Evolutionary conservation across 2,797 vertebrate genomes (phyloP).

Genomic region (Cryptoblepharus egeriae): DNA sequence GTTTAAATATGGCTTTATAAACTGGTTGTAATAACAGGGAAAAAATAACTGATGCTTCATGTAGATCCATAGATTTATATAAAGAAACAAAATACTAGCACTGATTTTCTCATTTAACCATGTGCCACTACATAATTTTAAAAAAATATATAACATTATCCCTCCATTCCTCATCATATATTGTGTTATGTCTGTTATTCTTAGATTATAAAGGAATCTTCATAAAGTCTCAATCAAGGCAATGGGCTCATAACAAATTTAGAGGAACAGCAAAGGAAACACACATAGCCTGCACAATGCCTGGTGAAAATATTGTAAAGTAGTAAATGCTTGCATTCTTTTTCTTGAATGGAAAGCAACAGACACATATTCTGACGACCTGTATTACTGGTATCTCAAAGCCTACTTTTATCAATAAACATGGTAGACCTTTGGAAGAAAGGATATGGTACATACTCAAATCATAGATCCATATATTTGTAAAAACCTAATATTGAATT

Average conservation of each 20-base stretch:
- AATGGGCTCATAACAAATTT: conserved; percentile 3
- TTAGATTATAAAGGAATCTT: conserved; percentile 31
- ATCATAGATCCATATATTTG: conserved; percentile 1
- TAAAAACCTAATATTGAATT: not conserved
- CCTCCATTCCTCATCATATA: not conserved
- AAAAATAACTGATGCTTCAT: conserved; percentile 66
- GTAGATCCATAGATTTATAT: conserved; percentile 55
- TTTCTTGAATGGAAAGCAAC: not conserved
- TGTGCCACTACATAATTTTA: conserved; percentile 28
- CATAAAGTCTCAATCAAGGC: conserved; percentile 14
- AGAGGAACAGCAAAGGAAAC: conserved; percentile 19
- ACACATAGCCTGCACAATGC: not conserved
- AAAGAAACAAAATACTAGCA: conserved; percentile 59
- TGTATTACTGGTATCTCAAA: not conserved
- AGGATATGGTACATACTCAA: conserved; percentile 22
- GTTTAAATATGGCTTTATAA: conserved; percentile 89
- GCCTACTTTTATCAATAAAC: conserved; percentile 12
- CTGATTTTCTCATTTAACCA: conserved; percentile 50
- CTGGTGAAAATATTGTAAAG: conserved; percentile 6
- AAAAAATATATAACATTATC: conserved; percentile 32
- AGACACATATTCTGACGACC: conserved; percentile 22
- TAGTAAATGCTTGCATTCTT: conserved; percentile 23
- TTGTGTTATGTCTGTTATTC: not conserved
- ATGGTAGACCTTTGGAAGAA: conserved; percentile 6
- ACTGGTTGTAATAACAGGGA: conserved; percentile 79